These are phyloP conservation scores for Lithophane leautieri DNA, from an alignment of 2,888 invertebrate species.

Conservation along the genomic window DNA sequence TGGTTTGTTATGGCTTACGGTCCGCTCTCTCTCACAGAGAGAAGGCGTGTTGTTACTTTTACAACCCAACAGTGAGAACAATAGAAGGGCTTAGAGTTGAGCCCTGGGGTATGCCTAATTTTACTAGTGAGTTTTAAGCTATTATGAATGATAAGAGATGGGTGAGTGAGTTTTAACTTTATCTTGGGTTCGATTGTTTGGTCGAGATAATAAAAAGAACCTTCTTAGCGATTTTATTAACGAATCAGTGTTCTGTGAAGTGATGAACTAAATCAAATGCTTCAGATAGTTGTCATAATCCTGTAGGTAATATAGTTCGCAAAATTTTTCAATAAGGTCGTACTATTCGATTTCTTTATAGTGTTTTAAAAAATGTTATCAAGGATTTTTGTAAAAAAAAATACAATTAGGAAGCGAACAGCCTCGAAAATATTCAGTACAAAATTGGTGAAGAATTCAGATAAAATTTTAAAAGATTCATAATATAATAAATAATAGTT, in stretches of 20 bases:
- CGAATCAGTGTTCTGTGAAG: no score
- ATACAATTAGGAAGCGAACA: not conserved
- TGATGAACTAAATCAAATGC: conserved; percentile 18
- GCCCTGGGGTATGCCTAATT: conserved; percentile 1
- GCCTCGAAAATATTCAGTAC: not conserved
- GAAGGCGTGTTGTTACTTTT: no score
- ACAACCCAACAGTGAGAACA: not conserved
- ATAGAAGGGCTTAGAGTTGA: conserved; percentile 1
- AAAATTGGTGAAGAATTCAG: no score
- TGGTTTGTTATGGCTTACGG: not conserved
- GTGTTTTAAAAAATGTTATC: not conserved
- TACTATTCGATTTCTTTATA: not conserved
- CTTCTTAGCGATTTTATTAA: not conserved
- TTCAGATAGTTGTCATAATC: not conserved
- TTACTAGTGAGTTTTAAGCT: not conserved
- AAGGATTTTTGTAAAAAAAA: not conserved
- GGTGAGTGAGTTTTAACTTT: not conserved
- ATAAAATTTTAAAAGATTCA: not conserved
- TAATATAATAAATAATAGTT: no score
- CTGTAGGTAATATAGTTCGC: not conserved
- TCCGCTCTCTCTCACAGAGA: not conserved
- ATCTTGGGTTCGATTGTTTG: not conserved
- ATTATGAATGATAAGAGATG: not conserved
- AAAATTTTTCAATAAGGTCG: not conserved
- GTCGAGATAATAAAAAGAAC: not conserved